Conservation (phyloP, 2,113 vertebrate genomes). For the Seriola rivoliana region DNA sequence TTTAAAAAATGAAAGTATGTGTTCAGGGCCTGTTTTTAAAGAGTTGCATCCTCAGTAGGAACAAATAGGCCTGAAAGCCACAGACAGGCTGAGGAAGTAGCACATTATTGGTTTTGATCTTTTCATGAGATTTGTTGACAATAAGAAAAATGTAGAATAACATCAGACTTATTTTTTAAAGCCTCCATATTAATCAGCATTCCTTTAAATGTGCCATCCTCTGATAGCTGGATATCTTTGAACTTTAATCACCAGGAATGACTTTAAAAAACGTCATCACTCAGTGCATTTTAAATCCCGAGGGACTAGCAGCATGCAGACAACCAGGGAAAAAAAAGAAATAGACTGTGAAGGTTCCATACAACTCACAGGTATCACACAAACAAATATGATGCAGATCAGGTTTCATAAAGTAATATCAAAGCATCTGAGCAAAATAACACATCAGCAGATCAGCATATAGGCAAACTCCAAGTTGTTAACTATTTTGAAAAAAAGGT, state of each 20-base stretch:
- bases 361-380: neutral
- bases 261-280: constrained; percentile 36
- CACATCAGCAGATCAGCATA: constrained; percentile 16
- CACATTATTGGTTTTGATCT: neutral
- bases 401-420: constrained; percentile 41
- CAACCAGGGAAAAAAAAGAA: neutral
- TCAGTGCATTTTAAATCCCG: constrained; percentile 31
- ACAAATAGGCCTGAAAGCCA: neutral
- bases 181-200: constrained; percentile 24
- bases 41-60: neutral
- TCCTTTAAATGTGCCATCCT: constrained; percentile 42
- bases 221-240: constrained; percentile 35
- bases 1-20: neutral
- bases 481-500: constrained; percentile 6
- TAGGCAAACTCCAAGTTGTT: neutral
- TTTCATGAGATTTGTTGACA: neutral
- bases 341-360: neutral
- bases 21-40: neutral
- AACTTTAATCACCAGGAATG: constrained; percentile 42
- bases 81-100: neutral
- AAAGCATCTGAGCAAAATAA: constrained; percentile 22
- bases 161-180: constrained; percentile 16
- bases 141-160: constrained; percentile 1
- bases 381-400: constrained; percentile 22
- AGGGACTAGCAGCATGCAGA: neutral